Percentiles rank a stretch among this genome's conserved stretches.
Evolutionary conservation across 2,888 invertebrate genomes (phyloP).

Genomic region (Diarsia rubi): DNA sequence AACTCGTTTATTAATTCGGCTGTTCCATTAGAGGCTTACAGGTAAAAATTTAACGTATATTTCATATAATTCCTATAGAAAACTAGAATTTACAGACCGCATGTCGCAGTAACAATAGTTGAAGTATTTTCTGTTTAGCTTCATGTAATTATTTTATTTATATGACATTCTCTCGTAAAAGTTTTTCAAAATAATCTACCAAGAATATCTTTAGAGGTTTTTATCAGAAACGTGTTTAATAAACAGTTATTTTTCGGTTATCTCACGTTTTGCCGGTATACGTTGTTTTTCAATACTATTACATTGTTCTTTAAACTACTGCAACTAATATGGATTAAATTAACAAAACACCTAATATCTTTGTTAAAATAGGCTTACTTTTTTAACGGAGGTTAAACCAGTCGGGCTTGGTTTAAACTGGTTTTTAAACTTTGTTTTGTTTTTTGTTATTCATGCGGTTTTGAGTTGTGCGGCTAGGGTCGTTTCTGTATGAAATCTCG

Average conservation of each 20-base stretch:
- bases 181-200: not conserved
- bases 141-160: not conserved
- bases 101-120: constrained; percentile 23
- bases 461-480: not conserved
- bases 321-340: not conserved
- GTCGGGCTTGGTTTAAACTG: not conserved
- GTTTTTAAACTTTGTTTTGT: not conserved
- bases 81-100: constrained; percentile 27
- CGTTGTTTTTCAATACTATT: not conserved
- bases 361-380: not conserved
- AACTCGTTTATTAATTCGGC: not conserved
- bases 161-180: not conserved
- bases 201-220: not conserved
- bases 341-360: not conserved
- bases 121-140: not conserved
- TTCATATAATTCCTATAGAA: not conserved
- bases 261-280: constrained; percentile 12
- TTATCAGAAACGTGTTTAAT: not conserved
- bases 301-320: not conserved
- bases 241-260: not conserved
- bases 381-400: not conserved
- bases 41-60: constrained; percentile 21
- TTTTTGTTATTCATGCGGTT: not conserved
- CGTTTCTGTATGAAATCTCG: not conserved
- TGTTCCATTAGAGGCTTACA: not conserved